Conservation (phyloP, 2,797 vertebrate species). For the Pseudotriccus pelzelni region DNA sequence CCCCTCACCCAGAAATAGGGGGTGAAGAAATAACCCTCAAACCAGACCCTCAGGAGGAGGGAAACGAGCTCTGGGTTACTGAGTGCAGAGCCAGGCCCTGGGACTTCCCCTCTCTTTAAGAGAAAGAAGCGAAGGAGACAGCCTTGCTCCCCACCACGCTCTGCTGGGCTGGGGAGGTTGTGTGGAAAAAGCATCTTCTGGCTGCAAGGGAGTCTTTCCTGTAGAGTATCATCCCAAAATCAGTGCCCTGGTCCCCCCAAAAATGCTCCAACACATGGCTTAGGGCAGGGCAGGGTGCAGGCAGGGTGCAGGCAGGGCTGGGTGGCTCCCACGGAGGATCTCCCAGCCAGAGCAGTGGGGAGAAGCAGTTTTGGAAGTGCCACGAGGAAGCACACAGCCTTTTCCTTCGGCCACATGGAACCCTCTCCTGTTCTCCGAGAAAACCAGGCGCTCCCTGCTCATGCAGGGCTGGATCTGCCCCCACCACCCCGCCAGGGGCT, state of each 20-base stretch:
- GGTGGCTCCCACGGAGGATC: fast-evolving
- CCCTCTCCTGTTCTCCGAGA: neutral
- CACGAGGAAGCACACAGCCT: neutral
- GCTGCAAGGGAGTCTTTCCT: neutral
- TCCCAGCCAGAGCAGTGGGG: neutral
- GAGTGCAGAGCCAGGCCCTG: neutral
- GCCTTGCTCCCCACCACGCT: neutral
- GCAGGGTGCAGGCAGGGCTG: neutral
- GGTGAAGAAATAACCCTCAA: neutral
- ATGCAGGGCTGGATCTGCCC: neutral
- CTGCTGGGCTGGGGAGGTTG: neutral
- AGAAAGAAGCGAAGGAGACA: neutral
- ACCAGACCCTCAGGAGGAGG: neutral
- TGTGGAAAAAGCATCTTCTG: neutral
- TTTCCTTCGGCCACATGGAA: fast-evolving
- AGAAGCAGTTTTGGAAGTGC: neutral
- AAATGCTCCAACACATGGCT: fast-evolving
- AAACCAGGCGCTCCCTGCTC: neutral
- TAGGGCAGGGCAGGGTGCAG: neutral
- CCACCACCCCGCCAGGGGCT: neutral
- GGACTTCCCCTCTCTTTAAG: neutral
- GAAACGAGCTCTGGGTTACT: neutral
- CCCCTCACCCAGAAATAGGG: fast-evolving
- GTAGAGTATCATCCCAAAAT: neutral
- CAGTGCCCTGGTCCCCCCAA: fast-evolving